Evolutionary conservation across 2,888 invertebrate genomes (phyloP), one percentile per base, ranked within the genome.

Genomic region (Dryocosmus kuriphilus): DNA sequence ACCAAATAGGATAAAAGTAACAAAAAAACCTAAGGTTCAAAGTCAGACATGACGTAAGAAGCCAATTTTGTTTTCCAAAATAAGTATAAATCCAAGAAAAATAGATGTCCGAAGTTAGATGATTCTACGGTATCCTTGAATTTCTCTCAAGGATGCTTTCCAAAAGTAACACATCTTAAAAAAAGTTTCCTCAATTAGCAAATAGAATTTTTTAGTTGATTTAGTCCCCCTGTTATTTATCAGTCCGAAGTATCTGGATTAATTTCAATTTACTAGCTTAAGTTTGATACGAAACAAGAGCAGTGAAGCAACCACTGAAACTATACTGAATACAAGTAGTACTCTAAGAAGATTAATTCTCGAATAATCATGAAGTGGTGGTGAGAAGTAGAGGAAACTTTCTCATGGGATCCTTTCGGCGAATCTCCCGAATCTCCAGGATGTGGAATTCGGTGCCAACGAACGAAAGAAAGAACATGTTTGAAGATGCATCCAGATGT

Each of bases 311-410:
- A 51, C 8, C n/a, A n/a, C n/a, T n/a, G 8, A 51, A n/a, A 51
- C n/a, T 51, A 1, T n/a, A n/a, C n/a, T 51, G 8, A n/a, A 51
- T n/a, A 51, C 8, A n/a, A n/a, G 2, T n/a, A 24, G 67, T 41
- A 67, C 24, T 46, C 3, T 67, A 67, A 67, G 41, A 27, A 67
- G 41, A 67, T 67, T 67, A 38, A 46, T 46, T 67, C 41, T 41
- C 16, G 41, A 67, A 46, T 67, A 46, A 67, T 67, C 41, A 46
- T 41, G 41, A 62, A 16, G 41, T 41, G 5, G 16, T 41, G 41
- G 41, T 16, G 16, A 41, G 38, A 41, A 41, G 41, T 41, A 41
- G 41, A 41, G 41, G 16, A 41, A 41, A 41, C 41, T 41, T 41
- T 41, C 41, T 41, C 41, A 41, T 8, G 14, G 41, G 41, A 41